Evolutionary conservation across 1,140 invertebrate species (phyloP), one percentile per base, ranked within the genome.

Genomic region (Branchinecta lynchi): DNA sequence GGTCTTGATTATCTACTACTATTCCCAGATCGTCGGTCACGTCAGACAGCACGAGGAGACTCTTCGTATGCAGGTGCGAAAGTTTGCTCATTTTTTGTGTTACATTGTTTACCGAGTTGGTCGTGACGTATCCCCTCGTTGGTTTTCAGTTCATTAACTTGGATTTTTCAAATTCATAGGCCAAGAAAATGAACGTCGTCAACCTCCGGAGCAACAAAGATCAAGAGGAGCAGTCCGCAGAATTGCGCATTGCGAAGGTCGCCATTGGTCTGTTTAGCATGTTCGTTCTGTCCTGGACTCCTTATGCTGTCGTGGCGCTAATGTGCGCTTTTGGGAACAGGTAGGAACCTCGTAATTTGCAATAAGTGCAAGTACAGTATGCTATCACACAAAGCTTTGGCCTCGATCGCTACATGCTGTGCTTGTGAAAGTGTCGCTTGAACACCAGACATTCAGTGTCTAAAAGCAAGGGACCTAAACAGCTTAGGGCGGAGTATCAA

Each of bases 171-270:
- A 32, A 32, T 46, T 73, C 73, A 7, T 79, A 87, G 82, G 90
- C 90, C 0, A 92, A 91, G 76, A 92, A 92, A 77, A 93, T 93
- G 90, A 93, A 93, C 74, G 89, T 93, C 0, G 89, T 92, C 70
- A 91, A 89, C 51, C 76, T 93, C 44, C 78, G 90, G 72, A 86
- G 86, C 45, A 90, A 90, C 73, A 83, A 86, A 67, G 81, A 84
- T 51, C 78, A 84, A 15, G 84, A 84, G 69, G 78, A 81, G 70
- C 84, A 88, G 75, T 87, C 87, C 1, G 88, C 87, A 0, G 89
- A 92, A 78, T 84, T 92, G 67, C 81, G 88, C 66, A 91, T 92
- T 72, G 88, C 89, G 0, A 92, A 92, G 79, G 89, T 88, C 7
- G 89, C 89, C 0, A 87, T 92, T 67, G 89, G 88, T 5, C 86